Conservation (phyloP, 2,888 invertebrate genomes). For the Allolobophora icterica region DNA sequence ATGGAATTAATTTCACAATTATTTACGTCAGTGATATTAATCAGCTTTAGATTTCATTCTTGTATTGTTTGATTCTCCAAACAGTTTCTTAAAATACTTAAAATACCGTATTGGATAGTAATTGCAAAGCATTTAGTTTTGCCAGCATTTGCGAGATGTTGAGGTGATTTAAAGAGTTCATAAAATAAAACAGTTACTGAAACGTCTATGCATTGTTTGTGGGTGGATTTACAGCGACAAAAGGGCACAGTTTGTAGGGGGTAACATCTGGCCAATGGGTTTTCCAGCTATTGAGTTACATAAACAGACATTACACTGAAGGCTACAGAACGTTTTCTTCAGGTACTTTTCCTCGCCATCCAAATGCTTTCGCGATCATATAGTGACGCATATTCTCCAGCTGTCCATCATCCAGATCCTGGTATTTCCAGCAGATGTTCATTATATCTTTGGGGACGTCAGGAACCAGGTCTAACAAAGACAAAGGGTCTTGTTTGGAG, state of each 20-base stretch:
- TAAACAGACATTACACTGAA: not conserved
- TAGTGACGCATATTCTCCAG: not conserved
- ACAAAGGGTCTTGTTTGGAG: not conserved
- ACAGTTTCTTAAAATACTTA: too few relatives aligned
- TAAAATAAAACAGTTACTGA: not conserved
- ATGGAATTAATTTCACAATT: too few relatives aligned
- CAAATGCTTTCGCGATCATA: not conserved
- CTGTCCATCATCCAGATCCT: not conserved
- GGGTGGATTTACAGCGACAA: not conserved
- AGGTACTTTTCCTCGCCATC: not conserved
- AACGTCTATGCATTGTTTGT: not conserved
- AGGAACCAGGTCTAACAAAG: not conserved
- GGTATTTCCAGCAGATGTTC: not conserved
- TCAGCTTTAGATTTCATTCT: too few relatives aligned
- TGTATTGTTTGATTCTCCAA: too few relatives aligned
- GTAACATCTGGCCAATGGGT: not conserved
- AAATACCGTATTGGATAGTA: too few relatives aligned
- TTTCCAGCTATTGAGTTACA: not conserved
- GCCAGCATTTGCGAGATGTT: not conserved
- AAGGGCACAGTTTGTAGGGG: not conserved
- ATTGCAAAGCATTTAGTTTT: not conserved
- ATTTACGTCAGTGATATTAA: too few relatives aligned
- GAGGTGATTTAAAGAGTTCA: not conserved
- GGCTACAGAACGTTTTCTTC: not conserved
- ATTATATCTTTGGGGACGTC: not conserved